Conservation (phyloP, 2,113 vertebrate species). For the Prietella phreatophila region DNA sequence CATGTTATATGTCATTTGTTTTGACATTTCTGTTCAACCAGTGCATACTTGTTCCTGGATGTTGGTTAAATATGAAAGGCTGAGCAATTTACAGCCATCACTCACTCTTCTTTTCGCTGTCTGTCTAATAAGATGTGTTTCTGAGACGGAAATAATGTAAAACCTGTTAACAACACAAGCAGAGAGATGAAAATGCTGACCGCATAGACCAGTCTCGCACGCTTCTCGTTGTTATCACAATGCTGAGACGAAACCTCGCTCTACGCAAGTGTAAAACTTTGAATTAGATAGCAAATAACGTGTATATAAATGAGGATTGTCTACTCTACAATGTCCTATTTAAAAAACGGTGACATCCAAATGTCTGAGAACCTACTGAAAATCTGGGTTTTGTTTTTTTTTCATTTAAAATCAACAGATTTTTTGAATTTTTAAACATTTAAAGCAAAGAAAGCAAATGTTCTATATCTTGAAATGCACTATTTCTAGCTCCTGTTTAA, state of each 20-base stretch:
- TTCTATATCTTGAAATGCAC: no score
- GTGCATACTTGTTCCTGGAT: not conserved
- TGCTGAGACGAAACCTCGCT: not conserved
- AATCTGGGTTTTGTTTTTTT: not conserved
- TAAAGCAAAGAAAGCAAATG: not conserved
- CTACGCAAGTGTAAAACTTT: not conserved
- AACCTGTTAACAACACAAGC: constrained; percentile 10
- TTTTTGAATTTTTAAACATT: not conserved
- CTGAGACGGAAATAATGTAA: not conserved
- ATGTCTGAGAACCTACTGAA: not conserved
- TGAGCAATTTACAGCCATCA: not conserved
- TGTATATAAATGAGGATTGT: not conserved
- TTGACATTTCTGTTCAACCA: not conserved
- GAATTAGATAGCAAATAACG: not conserved
- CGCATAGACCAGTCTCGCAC: no score
- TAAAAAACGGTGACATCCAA: not conserved
- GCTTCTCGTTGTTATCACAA: not conserved
- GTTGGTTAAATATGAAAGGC: not conserved
- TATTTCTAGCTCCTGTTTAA: no score
- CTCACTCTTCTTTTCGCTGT: not conserved
- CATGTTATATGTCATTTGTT: no score
- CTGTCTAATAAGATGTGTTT: not conserved
- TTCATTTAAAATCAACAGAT: not conserved
- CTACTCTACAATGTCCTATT: not conserved
- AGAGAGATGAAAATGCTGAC: not conserved